phyloP scores from a whole-genome alignment of 2,113 vertebrate species.

The Protomyctophum bolini region DNA sequence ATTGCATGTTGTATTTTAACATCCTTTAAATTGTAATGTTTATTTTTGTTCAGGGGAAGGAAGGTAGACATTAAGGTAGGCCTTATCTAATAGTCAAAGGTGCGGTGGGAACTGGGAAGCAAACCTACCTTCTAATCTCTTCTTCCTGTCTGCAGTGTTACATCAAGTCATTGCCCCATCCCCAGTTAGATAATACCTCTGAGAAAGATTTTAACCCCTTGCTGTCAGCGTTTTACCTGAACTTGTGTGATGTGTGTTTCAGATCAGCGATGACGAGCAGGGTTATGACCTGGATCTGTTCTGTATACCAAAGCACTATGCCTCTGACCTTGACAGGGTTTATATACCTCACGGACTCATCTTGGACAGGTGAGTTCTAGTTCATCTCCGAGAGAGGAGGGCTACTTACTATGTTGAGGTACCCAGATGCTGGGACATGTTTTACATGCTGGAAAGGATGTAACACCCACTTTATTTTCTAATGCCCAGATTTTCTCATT shows the following conservation, averaged over 20 bases:
- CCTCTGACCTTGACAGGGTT: constrained; percentile 89
- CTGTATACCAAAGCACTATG: constrained; percentile 97
- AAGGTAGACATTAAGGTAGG: too few species aligned
- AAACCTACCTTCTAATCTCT: neutral
- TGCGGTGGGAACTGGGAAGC: constrained; percentile 16
- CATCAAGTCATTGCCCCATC: constrained; percentile 3
- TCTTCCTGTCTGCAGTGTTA: constrained; percentile 6
- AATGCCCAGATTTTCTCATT: too few species aligned
- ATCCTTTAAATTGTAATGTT: too few species aligned
- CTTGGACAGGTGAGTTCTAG: constrained; percentile 89
- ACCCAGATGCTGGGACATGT: too few species aligned
- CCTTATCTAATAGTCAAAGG: too few species aligned
- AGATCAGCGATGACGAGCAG: constrained; percentile 95
- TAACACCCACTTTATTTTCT: too few species aligned
- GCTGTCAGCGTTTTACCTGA: neutral
- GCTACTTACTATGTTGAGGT: too few species aligned
- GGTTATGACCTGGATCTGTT: constrained; percentile 97
- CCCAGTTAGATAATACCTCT: constrained; percentile 18
- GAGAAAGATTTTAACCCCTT: constrained; percentile 22
- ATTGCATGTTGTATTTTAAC: too few species aligned
- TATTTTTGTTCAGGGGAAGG: too few species aligned
- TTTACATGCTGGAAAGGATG: too few species aligned
- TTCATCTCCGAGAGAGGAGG: neutral
- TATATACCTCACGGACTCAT: constrained; percentile 98
- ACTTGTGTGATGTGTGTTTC: constrained; percentile 51